phyloP scores from a whole-genome alignment of 2,113 vertebrate species.

The Periophthalmus modestus region DNA sequence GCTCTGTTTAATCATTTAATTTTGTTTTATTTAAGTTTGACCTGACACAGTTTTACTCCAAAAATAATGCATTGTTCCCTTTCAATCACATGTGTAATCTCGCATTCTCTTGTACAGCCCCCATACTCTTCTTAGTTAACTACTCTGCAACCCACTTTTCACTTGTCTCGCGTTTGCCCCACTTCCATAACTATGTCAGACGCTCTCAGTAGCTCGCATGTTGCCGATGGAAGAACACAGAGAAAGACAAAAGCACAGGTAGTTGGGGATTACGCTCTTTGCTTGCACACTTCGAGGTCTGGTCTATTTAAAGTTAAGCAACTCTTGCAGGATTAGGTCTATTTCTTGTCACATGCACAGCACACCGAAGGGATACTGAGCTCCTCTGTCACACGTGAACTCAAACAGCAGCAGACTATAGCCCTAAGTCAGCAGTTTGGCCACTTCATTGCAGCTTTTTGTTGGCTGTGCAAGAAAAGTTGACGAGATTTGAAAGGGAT shows the following conservation, averaged over 20 bases:
- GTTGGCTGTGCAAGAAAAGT: constrained; percentile 3
- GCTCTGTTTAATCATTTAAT: neutral
- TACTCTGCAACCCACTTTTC: neutral
- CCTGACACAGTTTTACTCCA: neutral
- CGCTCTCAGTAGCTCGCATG: neutral
- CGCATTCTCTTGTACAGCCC: neutral
- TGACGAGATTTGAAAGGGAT: neutral
- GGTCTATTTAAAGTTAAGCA: constrained; percentile 62
- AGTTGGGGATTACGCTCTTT: constrained; percentile 53
- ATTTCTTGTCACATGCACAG: constrained; percentile 42
- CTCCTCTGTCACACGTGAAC: constrained; percentile 39
- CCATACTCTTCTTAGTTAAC: neutral
- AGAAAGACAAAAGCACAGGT: constrained; percentile 49
- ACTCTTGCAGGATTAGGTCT: constrained; percentile 64
- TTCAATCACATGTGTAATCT: neutral
- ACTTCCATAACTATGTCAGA: constrained; percentile 9
- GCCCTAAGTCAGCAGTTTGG: constrained; percentile 34
- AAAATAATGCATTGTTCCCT: neutral
- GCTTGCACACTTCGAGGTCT: constrained; percentile 31
- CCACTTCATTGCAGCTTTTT: constrained; percentile 36
- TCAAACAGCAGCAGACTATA: constrained; percentile 40
- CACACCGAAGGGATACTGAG: constrained; percentile 37
- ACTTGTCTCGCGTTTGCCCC: neutral
- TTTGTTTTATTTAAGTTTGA: neutral
- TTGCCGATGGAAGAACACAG: constrained; percentile 17